These are phyloP conservation scores for Boloria selene DNA, from an alignment of 2,888 invertebrate genomes.

Conservation along the genomic window DNA sequence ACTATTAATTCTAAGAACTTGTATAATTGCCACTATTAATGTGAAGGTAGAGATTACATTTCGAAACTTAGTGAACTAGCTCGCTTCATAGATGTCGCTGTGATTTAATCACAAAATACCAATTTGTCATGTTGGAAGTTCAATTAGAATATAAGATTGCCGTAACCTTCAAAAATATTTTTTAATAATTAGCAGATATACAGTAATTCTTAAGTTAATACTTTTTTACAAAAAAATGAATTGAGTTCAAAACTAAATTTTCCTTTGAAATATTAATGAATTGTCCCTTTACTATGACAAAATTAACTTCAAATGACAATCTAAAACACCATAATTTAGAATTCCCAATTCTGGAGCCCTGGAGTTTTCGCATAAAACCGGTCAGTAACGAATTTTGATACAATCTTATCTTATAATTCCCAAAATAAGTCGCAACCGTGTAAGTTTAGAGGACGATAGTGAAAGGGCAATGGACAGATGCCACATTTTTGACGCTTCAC, in stretches of 20 bases:
- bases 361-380: too few relatives aligned
- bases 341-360: too few relatives aligned
- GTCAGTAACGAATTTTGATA: too few relatives aligned
- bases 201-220: too few relatives aligned
- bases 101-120: slow-evolving; percentile 34
- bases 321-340: too few relatives aligned
- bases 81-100: slow-evolving; percentile 22
- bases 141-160: neutral
- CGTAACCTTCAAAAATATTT: too few relatives aligned
- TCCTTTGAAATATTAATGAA: too few relatives aligned
- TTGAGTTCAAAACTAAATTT: too few relatives aligned
- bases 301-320: too few relatives aligned
- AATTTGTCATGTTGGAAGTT: slow-evolving; percentile 23
- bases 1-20: slow-evolving; percentile 38
- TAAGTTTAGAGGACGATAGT: slow-evolving; percentile 24
- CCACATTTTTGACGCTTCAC: slow-evolving; percentile 59
- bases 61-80: slow-evolving; percentile 31
- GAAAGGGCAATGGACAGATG: slow-evolving; percentile 38
- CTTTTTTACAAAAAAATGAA: too few relatives aligned
- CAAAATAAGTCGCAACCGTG: slow-evolving; percentile 1
- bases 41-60: slow-evolving; percentile 37
- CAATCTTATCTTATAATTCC: neutral
- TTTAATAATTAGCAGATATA: too few relatives aligned
- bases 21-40: slow-evolving; percentile 38
- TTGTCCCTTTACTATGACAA: too few relatives aligned